Conservation (phyloP, 30 jellyfish, hydroid and myxozoan genomes). For the Aurelia aurita region DNA sequence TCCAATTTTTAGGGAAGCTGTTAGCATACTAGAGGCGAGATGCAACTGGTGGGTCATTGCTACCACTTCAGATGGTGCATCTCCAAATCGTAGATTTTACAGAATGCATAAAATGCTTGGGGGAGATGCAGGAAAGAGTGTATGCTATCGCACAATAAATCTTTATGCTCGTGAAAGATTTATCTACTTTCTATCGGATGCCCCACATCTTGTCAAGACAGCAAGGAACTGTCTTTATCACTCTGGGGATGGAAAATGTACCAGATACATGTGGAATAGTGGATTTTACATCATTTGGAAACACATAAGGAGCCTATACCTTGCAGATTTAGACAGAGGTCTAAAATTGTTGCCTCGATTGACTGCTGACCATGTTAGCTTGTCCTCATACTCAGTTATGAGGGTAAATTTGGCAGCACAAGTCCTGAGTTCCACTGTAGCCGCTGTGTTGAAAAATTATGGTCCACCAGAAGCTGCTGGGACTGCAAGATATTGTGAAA, state of each 20-base stretch:
- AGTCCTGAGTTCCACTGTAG: slow-evolving; percentile 46
- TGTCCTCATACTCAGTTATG: slow-evolving; percentile 38
- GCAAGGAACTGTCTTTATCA: slow-evolving; percentile 27
- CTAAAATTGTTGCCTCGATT: slow-evolving; percentile 25
- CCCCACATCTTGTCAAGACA: slow-evolving; percentile 15
- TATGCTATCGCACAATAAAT: slow-evolving; percentile 32
- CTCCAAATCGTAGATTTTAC: slow-evolving; percentile 51
- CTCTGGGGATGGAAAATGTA: slow-evolving; percentile 5
- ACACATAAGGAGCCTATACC: background rate
- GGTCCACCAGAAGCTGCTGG: slow-evolving; percentile 65
- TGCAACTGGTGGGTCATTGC: slow-evolving; percentile 70
- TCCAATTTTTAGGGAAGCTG: slow-evolving; percentile 66
- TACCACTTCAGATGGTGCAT: slow-evolving; percentile 60
- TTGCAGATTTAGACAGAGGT: background rate
- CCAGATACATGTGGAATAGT: slow-evolving; percentile 31
- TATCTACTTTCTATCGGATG: slow-evolving; percentile 21
- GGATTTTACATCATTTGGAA: slow-evolving; percentile 2
- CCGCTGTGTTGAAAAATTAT: slow-evolving; percentile 17
- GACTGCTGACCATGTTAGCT: slow-evolving; percentile 26
- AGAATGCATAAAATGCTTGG: slow-evolving; percentile 41
- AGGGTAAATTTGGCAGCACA: slow-evolving; percentile 46
- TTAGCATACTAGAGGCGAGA: slow-evolving; percentile 29
- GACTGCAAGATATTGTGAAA: slow-evolving; percentile 33
- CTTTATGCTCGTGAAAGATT: slow-evolving; percentile 14
- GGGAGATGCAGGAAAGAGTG: slow-evolving; percentile 27